A percentile compares a stretch with the other conserved stretches of the same genome.
phyloP scores from a whole-genome alignment of 37 sponge, comb jelly and placozoan genomes.

The Agelas oroides region DNA sequence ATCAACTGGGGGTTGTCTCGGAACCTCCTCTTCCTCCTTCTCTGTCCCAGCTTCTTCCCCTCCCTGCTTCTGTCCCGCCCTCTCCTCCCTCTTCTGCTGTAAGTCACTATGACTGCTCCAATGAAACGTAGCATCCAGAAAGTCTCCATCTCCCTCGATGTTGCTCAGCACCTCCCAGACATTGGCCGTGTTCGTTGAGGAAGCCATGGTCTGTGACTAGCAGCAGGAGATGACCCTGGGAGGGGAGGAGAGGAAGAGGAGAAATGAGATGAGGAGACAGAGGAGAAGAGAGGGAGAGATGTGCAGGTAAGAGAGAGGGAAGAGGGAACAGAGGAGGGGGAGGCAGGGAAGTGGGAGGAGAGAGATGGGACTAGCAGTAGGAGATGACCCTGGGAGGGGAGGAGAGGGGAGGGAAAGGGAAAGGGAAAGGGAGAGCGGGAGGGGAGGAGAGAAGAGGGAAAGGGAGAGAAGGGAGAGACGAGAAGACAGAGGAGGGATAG shows the following conservation, averaged over 20 bases:
- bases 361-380: conserved; percentile 72
- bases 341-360: too few species aligned
- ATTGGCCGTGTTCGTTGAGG: conserved; percentile 74
- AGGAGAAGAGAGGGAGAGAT: background rate
- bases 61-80: background rate
- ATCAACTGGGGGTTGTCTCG: background rate
- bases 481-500: too few species aligned
- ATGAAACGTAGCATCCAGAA: conserved; percentile 70
- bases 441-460: too few species aligned
- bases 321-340: too few species aligned
- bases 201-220: conserved; percentile 89
- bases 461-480: too few species aligned
- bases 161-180: conserved; percentile 80
- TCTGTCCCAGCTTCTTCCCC: background rate
- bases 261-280: background rate
- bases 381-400: conserved; percentile 54
- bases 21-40: background rate
- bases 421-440: background rate
- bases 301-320: too few species aligned
- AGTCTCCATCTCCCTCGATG: conserved; percentile 77
- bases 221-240: conserved; percentile 70
- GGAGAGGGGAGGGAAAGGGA: background rate
- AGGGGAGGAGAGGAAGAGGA: background rate
- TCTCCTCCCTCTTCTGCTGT: background rate
- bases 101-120: conserved; percentile 10